Conservation (phyloP, 1,140 invertebrate genomes). For the Scaptomyza hsui region DNA sequence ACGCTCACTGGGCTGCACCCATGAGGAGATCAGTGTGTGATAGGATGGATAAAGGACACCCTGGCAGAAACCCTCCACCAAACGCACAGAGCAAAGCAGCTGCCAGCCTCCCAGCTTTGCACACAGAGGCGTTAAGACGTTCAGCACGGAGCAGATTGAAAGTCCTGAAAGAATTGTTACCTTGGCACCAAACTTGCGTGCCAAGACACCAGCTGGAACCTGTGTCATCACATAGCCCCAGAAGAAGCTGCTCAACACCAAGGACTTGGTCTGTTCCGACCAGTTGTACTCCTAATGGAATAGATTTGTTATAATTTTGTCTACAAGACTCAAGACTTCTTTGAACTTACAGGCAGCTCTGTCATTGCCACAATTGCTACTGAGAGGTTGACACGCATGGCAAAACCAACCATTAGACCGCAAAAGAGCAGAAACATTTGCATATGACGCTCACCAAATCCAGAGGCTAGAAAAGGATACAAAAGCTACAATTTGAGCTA, state of each 20-base stretch:
- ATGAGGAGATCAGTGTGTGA: constrained; percentile 91
- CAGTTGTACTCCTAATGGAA: constrained; percentile 85
- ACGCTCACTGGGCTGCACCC: constrained; percentile 87
- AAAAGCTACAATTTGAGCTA: background rate
- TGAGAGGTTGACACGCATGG: constrained; percentile 87
- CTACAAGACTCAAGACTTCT: background rate
- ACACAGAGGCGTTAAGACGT: constrained; percentile 84
- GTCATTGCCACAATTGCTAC: constrained; percentile 86
- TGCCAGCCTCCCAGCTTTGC: constrained; percentile 85
- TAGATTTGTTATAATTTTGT: background rate
- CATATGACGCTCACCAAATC: constrained; percentile 87
- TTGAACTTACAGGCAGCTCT: constrained; percentile 69
- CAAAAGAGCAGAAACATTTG: constrained; percentile 88
- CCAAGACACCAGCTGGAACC: constrained; percentile 89
- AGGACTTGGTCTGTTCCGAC: constrained; percentile 84
- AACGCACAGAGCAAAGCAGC: constrained; percentile 86
- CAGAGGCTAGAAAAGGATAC: constrained; percentile 44
- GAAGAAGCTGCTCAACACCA: constrained; percentile 88
- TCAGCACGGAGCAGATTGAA: constrained; percentile 84
- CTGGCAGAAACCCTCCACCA: constrained; percentile 91
- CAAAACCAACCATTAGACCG: constrained; percentile 86
- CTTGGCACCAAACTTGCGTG: constrained; percentile 87
- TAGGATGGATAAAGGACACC: constrained; percentile 91
- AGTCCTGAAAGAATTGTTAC: constrained; percentile 86
- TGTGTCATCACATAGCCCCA: constrained; percentile 86